Base-by-base conservation (phyloP, 2,113 vertebrate species). In the Spilogale gracilis region DNA sequence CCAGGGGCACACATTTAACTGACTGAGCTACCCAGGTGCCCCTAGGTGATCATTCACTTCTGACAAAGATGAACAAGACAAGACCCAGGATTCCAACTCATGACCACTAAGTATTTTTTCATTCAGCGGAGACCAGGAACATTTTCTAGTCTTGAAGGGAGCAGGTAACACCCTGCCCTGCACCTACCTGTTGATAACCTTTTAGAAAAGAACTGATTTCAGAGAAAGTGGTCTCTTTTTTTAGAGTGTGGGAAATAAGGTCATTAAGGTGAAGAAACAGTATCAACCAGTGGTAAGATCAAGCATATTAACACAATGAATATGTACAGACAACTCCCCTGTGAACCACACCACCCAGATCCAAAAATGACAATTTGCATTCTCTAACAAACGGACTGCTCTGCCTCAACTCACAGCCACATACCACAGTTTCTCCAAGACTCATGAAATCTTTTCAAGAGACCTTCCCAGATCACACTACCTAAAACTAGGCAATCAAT, bases 211-310 rank as follows among this genome's bases (percentile, higher is more conserved):
- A 92, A 63, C 61, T 73, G 11, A 89, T 65, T 92, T 67, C 60
- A 95, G 16, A 69, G 38, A 60, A 94, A 95, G 63, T 73, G 21
- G 21, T 95, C 73, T n/a, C 58, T 76, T 25, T 56, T 94, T 74
- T 20, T 30, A 94, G 14, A 87, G 80, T 10, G 54, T 83, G 30
- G 48, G 48, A 88, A 91, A 73, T 58, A 80, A 82, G 58, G 30
- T 25, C 43, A 89, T 82, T 52, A 89, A 94, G 84, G 76, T 4
- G 14, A 73, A 91, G 60, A 71, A 86, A 79, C 9, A 54, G 52
- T 94, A 56, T 80, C 54, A 80, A 50, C n/a, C 27, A 71, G 2
- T 58, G 54, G n/a, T 56, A 69, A 82, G 12, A 1, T 69, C 27
- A 30, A 43, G 56, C 63, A 85, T 20, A n/a, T 56, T 43, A 32